Evolutionary conservation across 2,888 invertebrate species (phyloP), one percentile per base, ranked within the genome.

Genomic region (Iphiclides podalirius): DNA sequence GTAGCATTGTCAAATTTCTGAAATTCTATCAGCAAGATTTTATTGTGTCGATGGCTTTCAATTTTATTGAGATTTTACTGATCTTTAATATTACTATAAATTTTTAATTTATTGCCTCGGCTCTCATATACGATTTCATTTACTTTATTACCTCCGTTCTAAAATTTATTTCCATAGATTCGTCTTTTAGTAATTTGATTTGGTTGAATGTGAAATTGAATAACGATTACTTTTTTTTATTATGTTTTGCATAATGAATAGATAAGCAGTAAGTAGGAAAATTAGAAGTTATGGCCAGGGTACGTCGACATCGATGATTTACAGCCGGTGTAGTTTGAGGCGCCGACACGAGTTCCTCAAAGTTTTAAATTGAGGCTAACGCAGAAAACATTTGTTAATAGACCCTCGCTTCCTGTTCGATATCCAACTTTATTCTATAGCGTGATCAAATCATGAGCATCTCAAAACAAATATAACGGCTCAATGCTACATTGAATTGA

Each of bases 71-170:
- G 74, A 70, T 79, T 83, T 84, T 80, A 84, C 77, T 70, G 71
- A 73, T 73, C 67, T 80, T 79, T 81, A 80, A 84, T 83, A 79
- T 66, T 67, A 76, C 77, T 68, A 80, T 84, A 84, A 84, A 84
- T 83, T 70, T 76, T 68, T 78, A 80, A 75, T 85, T 85, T 85
- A 85, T 81, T 67, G 67, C 74, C 60, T 58, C 61, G 63, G 63
- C 71, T 70, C 79, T 83, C 82, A 83, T 81, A 78, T 70, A 75
- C 74, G 70, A 80, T 83, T 82, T 76, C 75, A 71, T 79, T 72
- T 72, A 68, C 75, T 85, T 83, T 84, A 83, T 80, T 70, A 68
- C 77, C 64, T 64, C 64, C 60, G 66, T 61, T 70, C 69, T 64
- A 67, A 72, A 78, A 79, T 82, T 80, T 83, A 83, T 80, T 67